Base-by-base conservation (phyloP, 2,888 invertebrate genomes). In the Tricholauxania praeusta region DNA sequence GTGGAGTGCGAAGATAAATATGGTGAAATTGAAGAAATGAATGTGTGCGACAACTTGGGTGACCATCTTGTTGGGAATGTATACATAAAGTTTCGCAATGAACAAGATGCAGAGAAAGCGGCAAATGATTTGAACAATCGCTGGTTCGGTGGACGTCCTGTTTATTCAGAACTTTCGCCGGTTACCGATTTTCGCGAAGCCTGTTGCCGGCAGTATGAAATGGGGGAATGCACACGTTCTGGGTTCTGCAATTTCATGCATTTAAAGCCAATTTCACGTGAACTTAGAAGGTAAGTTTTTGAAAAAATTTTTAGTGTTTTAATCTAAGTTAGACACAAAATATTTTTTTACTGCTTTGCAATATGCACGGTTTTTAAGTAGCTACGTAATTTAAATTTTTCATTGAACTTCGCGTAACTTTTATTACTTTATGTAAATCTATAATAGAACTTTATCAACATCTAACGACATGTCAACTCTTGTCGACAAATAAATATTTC, bases 171-270 rank as follows among this genome's bases (percentile, higher is more conserved):
- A 88, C 88, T 99, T 68, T 99, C 98, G 10, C 99, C 99, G 0
- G 99, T 99, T 0, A 99, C 99, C 71, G 99, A 99, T 89, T 99
- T 99, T 87, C 92, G 99, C 81, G 99, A 99, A 89, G 99, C 99
- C 0, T 99, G 99, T 86, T 99, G 99, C 86, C 93, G 99, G 52
- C 99, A 99, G 88, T 99, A 99, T 87, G 99, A 99, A 89, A 98
- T 98, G 96, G 98, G 98, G 2, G 99, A 98, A 88, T 99, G 99
- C 87, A 98, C 98, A 0, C 91, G 99, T 72, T 98, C 98, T 81
- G 99, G 99, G 52, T 99, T 99, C 89, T 99, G 99, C 88, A 99
- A 99, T 89, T 99, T 99, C 89, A 99, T 99, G 99, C 99, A 99
- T 86, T 90, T 99, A 86, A 99, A 99, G 85, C 99, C 99, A 14